Evolutionary conservation across 2,113 vertebrate species (phyloP), one percentile per base, ranked within the genome.

Genomic region (Urocynchramus pylzowi): DNA sequence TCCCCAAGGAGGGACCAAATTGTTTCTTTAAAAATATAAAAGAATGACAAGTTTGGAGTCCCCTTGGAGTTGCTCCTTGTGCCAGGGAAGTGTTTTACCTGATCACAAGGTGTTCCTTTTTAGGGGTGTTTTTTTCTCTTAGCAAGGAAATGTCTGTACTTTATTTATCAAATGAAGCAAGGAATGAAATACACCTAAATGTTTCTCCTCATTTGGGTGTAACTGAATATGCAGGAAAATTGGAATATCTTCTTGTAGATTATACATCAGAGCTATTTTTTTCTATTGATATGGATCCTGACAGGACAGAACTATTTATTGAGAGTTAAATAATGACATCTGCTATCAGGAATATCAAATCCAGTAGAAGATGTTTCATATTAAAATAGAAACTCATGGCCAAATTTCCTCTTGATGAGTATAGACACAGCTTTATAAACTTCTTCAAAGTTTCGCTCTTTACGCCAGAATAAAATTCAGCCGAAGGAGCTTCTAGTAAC

Each of bases 321-420:
- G 85, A 70, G 56, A 87, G 76, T 57, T 96, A 95, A 95, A 89
- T 92, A 87, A 88, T 63, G 69, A 90, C 96, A 96, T 95, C 82
- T 96, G 95, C 89, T 95, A 84, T 92, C 33, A 88, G 56, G 56
- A 96, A 49, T 90, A 93, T 89, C 68, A 75, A 86, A 77, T 74
- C 76, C 73, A 75, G 22, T 71, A 15, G 42, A 95, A 93, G 88
- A 53, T 94, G 95, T 95, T 97, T 96, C 83, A 11, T 61, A 97
- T 96, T 96, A 96, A 89, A 92, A 81, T 50, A 52, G 56, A 87
- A 81, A 90, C 23, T 63, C 44, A 3, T 21, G 83, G 93, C 96
- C 95, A 96, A 74, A 84, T 90, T 90, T 94, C 74, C 64, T 89
- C 75, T 70, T 64, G 76, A 84, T 75, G 83, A 84, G 77, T 63